Percentiles rank a stretch among this genome's conserved stretches.
Conservation (phyloP, 92 coral and sea anemone genomes). For the Zoanthus gigantus region DNA sequence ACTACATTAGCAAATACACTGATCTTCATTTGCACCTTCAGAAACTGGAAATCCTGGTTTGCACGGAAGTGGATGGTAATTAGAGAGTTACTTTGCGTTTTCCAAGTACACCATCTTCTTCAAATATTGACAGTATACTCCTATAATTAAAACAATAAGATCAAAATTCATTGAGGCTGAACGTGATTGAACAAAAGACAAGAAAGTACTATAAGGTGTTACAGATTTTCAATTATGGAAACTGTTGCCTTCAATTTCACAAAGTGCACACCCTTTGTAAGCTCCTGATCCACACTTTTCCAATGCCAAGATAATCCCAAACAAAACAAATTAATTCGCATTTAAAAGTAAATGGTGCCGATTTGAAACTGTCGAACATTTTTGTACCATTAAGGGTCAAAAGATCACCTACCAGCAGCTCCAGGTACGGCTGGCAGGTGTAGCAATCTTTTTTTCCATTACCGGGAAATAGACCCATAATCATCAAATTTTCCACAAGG, state of each 20-base stretch:
- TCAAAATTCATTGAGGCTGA: background rate
- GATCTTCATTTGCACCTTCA: background rate
- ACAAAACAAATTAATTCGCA: conserved; percentile 25
- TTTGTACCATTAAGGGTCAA: conserved; percentile 7
- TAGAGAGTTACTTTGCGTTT: conserved; percentile 24
- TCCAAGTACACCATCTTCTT: conserved; percentile 41
- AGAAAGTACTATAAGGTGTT: background rate
- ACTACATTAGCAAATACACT: too few species aligned
- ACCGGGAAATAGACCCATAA: conserved; percentile 48
- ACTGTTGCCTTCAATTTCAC: conserved; percentile 46
- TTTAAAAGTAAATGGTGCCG: conserved; percentile 31
- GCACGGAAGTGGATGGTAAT: conserved; percentile 31
- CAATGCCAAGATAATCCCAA: conserved; percentile 49
- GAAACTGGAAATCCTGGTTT: background rate
- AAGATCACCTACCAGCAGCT: conserved; percentile 47
- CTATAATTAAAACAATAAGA: background rate
- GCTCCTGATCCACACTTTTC: conserved; percentile 49
- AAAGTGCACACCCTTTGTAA: conserved; percentile 36
- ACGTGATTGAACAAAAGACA: too few species aligned
- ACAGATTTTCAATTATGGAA: background rate
- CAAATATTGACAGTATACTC: conserved; percentile 47
- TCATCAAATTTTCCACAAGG: conserved; percentile 39
- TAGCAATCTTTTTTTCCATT: conserved; percentile 33
- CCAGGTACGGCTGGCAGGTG: conserved; percentile 48
- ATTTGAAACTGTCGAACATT: conserved; percentile 29